These are phyloP conservation scores for Aplidium turbinatum DNA, from an alignment of 23 tunicate genomes.

Conservation along the genomic window DNA sequence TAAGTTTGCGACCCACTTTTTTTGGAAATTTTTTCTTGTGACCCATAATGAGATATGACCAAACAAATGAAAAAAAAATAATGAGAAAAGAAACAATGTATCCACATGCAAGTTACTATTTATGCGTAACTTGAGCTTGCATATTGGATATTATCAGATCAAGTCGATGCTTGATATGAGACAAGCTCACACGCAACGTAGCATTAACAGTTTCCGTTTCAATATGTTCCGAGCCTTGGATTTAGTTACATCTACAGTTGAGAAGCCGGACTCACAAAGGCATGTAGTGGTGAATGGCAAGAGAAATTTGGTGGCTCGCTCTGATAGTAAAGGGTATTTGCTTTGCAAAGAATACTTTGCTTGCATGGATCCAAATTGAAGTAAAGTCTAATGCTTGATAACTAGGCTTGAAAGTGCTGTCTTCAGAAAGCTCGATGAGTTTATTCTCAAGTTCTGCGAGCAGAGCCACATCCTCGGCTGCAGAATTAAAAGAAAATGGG, in stretches of 20 bases:
- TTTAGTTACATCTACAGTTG: constrained; percentile 44
- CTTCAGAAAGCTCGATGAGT: constrained; percentile 47
- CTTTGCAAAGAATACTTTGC: no score
- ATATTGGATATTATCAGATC: constrained; percentile 18
- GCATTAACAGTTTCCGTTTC: constrained; percentile 26
- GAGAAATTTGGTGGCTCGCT: constrained; percentile 21
- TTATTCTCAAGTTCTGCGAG: constrained; percentile 39
- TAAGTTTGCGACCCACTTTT: no score
- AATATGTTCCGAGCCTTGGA: constrained; percentile 36
- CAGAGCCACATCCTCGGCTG: constrained; percentile 32
- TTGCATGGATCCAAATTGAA: constrained; percentile 40
- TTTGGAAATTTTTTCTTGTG: no score
- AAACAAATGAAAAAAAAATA: no score
- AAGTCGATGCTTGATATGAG: constrained; percentile 36
- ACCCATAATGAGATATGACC: no score
- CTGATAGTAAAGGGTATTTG: constrained; percentile 18
- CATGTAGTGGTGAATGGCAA: constrained; percentile 44
- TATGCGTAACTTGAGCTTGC: constrained; percentile 19
- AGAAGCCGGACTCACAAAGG: constrained; percentile 46
- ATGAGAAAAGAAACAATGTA: background rate
- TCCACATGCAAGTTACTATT: constrained; percentile 6
- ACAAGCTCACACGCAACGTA: constrained; percentile 41
- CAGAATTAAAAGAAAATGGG: constrained; percentile 29
- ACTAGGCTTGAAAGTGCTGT: constrained; percentile 38
- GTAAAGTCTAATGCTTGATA: constrained; percentile 42